These are phyloP conservation scores for Reinhardtius hippoglossoides DNA, from an alignment of 2,113 vertebrate species.

Conservation along the genomic window DNA sequence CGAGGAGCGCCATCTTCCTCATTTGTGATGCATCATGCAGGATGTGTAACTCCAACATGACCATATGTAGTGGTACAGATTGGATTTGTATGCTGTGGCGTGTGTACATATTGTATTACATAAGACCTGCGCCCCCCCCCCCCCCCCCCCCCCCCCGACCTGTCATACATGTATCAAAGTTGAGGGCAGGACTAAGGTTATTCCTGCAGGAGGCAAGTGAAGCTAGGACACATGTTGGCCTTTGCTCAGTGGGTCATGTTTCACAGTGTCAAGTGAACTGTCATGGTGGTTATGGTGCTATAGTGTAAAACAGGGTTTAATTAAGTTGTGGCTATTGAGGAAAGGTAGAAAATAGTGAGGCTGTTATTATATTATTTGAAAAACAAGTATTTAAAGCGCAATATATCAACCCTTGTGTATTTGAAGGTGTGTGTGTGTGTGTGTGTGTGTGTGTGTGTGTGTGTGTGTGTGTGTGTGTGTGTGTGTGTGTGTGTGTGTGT, in stretches of 20 bases:
- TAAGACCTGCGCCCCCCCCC: slow-evolving; percentile 49
- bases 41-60: neutral
- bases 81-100: slow-evolving; percentile 11
- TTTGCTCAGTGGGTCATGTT: slow-evolving; percentile 7
- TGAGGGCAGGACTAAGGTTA: slow-evolving; percentile 37
- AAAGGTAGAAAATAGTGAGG: neutral
- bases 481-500: neutral
- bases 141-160: slow-evolving; percentile 44
- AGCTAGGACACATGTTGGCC: neutral
- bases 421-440: slow-evolving; percentile 7
- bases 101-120: slow-evolving; percentile 47
- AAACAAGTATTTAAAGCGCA: neutral
- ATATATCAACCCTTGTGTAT: neutral
- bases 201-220: slow-evolving; percentile 18
- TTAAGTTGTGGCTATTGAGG: neutral
- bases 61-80: slow-evolving; percentile 20
- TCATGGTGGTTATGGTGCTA: neutral
- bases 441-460: neutral
- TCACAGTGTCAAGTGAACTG: neutral
- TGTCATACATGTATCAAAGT: slow-evolving; percentile 52
- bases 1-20: slow-evolving; percentile 7
- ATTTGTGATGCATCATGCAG: slow-evolving; percentile 15
- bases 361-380: neutral
- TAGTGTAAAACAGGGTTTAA: neutral
- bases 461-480: neutral